phyloP scores from a whole-genome alignment of 2,797 vertebrate genomes.

The Gymnocypris eckloni region DNA sequence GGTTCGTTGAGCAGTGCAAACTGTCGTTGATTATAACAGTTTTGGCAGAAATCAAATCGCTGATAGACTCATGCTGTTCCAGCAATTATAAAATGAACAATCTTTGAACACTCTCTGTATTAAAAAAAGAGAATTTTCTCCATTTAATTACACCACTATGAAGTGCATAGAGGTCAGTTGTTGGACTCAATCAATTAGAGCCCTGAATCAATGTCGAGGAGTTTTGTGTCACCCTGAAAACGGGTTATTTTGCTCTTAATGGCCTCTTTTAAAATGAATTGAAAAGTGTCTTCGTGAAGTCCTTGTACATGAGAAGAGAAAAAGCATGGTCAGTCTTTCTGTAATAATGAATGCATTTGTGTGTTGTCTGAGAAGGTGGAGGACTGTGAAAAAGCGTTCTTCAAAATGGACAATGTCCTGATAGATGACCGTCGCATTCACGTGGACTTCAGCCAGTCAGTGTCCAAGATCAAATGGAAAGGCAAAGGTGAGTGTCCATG shows the following conservation, averaged over 20 bases:
- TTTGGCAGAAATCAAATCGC: no score
- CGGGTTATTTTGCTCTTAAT: background rate
- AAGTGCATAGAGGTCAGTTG: no score
- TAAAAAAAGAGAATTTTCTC: no score
- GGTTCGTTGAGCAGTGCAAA: no score
- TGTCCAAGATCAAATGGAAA: conserved; percentile 96
- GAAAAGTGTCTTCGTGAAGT: background rate
- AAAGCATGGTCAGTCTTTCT: background rate
- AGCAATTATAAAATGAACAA: no score
- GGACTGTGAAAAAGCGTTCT: conserved; percentile 98
- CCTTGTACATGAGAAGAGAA: background rate
- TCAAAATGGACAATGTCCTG: conserved; percentile 99
- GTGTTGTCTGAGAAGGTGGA: conserved; percentile 81
- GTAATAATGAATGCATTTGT: background rate
- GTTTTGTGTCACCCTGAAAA: background rate
- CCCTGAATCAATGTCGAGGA: no score
- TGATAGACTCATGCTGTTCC: no score
- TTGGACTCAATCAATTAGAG: no score
- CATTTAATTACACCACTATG: no score
- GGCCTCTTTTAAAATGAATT: background rate
- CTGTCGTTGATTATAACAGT: no score
- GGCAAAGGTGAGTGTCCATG: conserved; percentile 85
- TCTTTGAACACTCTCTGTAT: no score
- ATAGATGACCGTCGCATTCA: conserved; percentile 97
- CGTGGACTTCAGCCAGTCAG: conserved; percentile 98